Percentiles rank a stretch among this genome's conserved stretches.
These are phyloP conservation scores for Martes flavigula DNA, from an alignment of 2,797 vertebrate species.

Conservation along the genomic window DNA sequence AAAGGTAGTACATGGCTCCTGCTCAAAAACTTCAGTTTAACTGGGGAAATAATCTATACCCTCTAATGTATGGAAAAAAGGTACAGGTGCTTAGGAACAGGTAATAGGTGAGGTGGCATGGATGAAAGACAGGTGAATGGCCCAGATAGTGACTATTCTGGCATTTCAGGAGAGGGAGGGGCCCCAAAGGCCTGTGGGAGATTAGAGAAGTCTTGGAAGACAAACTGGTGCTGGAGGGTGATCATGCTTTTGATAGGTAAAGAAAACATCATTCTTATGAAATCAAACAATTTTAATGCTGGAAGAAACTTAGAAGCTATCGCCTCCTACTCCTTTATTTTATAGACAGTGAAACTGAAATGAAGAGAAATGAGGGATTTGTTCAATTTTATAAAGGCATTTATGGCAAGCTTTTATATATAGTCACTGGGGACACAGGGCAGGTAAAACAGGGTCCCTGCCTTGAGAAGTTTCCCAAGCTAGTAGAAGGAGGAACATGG, in stretches of 20 bases:
- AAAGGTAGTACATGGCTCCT: neutral
- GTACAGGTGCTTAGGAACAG: neutral
- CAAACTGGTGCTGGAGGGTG: neutral
- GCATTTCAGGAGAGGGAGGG: neutral
- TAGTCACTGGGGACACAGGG: neutral
- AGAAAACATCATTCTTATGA: neutral
- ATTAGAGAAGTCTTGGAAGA: neutral
- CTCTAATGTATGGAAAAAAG: neutral
- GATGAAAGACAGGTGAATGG: neutral
- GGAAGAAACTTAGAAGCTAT: neutral
- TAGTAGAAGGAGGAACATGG: neutral
- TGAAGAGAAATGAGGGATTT: neutral
- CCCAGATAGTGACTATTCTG: neutral
- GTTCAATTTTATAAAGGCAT: neutral
- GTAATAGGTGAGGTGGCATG: neutral
- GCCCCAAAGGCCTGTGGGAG: neutral
- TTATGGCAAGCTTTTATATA: neutral
- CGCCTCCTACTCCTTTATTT: neutral
- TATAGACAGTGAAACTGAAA: neutral
- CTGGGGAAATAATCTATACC: neutral
- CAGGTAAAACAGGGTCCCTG: neutral
- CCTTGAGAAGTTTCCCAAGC: neutral
- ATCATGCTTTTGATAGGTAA: neutral
- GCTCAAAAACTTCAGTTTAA: neutral
- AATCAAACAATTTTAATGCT: conserved; percentile 32